Conservation (phyloP, 2,797 vertebrate genomes). For the Crypturellus tataupa region DNA sequence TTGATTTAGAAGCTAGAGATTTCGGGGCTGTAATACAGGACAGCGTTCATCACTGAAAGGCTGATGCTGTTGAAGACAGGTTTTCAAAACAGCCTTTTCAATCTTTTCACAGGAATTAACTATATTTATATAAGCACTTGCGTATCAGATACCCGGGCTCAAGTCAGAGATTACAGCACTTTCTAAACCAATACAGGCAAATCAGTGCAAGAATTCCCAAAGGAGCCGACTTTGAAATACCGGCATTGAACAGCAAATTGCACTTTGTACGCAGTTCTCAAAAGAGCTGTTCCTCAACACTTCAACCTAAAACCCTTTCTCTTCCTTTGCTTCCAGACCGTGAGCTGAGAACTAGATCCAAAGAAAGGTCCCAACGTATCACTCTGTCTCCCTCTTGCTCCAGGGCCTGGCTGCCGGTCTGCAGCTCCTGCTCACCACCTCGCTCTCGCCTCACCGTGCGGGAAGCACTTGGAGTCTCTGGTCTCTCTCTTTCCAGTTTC, state of each 20-base stretch:
- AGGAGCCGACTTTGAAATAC: background rate
- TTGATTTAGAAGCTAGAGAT: background rate
- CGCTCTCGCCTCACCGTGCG: background rate
- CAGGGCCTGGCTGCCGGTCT: background rate
- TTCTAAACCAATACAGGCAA: background rate
- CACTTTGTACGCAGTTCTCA: background rate
- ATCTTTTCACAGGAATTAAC: background rate
- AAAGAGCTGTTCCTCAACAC: background rate
- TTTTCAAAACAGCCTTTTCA: slow-evolving; percentile 9
- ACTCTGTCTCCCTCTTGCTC: background rate
- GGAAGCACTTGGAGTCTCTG: background rate
- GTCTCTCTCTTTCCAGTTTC: background rate
- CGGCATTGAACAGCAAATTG: background rate
- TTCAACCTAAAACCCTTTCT: background rate
- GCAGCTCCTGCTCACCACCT: too few species aligned
- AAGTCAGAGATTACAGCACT: background rate
- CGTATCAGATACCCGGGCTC: background rate
- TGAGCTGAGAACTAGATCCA: background rate
- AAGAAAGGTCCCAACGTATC: background rate
- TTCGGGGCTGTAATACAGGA: background rate
- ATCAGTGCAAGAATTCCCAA: background rate
- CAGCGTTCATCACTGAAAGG: background rate
- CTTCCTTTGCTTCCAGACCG: background rate
- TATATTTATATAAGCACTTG: background rate
- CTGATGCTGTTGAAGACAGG: background rate